These are phyloP conservation scores for Adelognathus sp. DNA, from an alignment of 2,888 invertebrate species.

Conservation along the genomic window DNA sequence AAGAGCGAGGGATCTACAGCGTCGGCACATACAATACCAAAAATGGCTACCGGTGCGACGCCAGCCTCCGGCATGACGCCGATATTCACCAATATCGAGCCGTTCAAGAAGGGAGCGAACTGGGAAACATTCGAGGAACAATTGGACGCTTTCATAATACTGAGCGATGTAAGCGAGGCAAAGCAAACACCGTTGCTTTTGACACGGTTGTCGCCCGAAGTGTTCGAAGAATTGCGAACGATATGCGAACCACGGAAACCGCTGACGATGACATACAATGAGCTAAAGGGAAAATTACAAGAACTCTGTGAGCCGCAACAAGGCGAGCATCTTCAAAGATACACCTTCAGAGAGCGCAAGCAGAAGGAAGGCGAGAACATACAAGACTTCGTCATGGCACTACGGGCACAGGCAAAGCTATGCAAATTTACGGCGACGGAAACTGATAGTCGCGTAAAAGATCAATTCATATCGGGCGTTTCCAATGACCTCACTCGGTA, in stretches of 20 bases:
- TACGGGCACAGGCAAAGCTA: not conserved
- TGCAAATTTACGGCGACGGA: slow-evolving; percentile 9
- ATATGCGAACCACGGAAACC: not conserved
- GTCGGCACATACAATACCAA: not conserved
- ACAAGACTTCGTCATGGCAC: slow-evolving; percentile 14
- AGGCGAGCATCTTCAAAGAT: slow-evolving; percentile 11
- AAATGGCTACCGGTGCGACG: not conserved
- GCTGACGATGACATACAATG: not conserved
- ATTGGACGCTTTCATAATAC: slow-evolving; percentile 10
- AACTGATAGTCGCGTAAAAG: not conserved
- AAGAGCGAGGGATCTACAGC: not conserved
- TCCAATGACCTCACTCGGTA: not conserved
- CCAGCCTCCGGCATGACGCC: not conserved
- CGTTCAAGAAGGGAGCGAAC: slow-evolving; percentile 6
- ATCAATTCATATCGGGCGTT: slow-evolving; percentile 10
- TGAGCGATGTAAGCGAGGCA: slow-evolving; percentile 8
- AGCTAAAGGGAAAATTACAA: slow-evolving; percentile 10
- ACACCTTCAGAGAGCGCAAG: slow-evolving; percentile 12
- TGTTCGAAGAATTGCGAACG: slow-evolving; percentile 12
- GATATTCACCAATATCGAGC: not conserved
- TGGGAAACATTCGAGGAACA: slow-evolving; percentile 21
- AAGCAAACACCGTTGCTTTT: slow-evolving; percentile 3
- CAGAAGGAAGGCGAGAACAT: slow-evolving; percentile 24
- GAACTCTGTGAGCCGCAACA: not conserved
- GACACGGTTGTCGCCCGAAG: not conserved